Percentiles rank a stretch among this genome's conserved stretches.
Evolutionary conservation across 1,140 invertebrate genomes (phyloP).

Genomic region (Pentalonia nigronervosa): DNA sequence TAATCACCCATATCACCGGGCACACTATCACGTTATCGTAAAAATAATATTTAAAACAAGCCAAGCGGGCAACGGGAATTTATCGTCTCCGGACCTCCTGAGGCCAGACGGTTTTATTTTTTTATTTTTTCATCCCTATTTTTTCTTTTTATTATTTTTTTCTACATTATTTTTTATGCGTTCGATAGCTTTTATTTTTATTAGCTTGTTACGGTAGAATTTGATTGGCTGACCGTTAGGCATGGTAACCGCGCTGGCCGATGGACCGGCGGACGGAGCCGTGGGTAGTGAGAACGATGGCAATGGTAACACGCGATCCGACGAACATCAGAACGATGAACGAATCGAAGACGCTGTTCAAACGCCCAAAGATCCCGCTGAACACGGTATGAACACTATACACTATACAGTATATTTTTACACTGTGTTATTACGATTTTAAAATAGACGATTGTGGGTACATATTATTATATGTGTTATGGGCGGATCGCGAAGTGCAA

Average conservation of each 20-base stretch:
- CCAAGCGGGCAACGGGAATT: not conserved
- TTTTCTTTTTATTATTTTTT: not conserved
- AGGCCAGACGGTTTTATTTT: not conserved
- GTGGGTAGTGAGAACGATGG: constrained; percentile 47
- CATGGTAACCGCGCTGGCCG: constrained; percentile 51
- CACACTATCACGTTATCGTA: not conserved
- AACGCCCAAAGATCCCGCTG: constrained; percentile 31
- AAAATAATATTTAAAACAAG: not conserved
- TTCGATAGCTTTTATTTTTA: constrained; percentile 57
- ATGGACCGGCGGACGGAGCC: constrained; percentile 53
- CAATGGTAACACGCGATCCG: constrained; percentile 10
- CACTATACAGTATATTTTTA: not conserved
- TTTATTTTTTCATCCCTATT: not conserved
- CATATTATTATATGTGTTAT: not conserved
- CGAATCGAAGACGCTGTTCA: constrained; percentile 47
- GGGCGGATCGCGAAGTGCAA: not conserved
- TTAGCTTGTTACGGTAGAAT: constrained; percentile 58
- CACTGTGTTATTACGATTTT: constrained; percentile 5
- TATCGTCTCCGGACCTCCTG: not conserved
- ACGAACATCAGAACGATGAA: not conserved
- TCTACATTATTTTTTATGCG: constrained; percentile 9
- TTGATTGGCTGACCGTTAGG: constrained; percentile 58
- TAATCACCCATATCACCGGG: not conserved
- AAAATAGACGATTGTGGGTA: not conserved
- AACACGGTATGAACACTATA: constrained; percentile 50